Percentiles rank a stretch among this genome's conserved stretches.
Evolutionary conservation across 1,140 invertebrate species (phyloP).

Genomic region (Papilio xuthus): DNA sequence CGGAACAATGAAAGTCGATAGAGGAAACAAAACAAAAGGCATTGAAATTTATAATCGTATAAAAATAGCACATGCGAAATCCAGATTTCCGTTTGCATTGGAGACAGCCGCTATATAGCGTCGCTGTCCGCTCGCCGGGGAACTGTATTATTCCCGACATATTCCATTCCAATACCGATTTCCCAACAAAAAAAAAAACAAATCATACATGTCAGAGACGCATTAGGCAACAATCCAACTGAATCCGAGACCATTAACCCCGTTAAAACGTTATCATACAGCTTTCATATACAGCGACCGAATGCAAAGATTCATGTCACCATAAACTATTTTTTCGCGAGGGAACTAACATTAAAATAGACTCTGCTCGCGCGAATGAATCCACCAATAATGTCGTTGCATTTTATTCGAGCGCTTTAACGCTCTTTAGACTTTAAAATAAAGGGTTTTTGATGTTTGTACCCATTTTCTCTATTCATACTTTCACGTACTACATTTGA

Average conservation of each 20-base stretch:
- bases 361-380: constrained; percentile 43
- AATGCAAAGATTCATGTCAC: constrained; percentile 56
- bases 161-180: constrained; percentile 26
- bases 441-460: neutral
- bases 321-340: constrained; percentile 61
- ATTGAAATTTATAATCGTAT: constrained; percentile 22
- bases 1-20: constrained; percentile 11
- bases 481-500: neutral
- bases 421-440: neutral
- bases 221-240: constrained; percentile 69
- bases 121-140: neutral
- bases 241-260: constrained; percentile 57
- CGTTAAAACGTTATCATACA: constrained; percentile 50
- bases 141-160: constrained; percentile 30
- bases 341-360: constrained; percentile 49
- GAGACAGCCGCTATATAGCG: constrained; percentile 6
- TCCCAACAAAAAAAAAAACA: constrained; percentile 42
- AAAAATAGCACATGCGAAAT: constrained; percentile 9
- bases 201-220: constrained; percentile 56
- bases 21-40: constrained; percentile 17
- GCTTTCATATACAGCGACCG: constrained; percentile 47
- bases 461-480: neutral
- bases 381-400: constrained; percentile 39
- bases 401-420: constrained; percentile 44
- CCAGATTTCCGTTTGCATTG: neutral